These are phyloP conservation scores for Cheilosia impressa DNA, from an alignment of 2,888 invertebrate species.

Conservation along the genomic window DNA sequence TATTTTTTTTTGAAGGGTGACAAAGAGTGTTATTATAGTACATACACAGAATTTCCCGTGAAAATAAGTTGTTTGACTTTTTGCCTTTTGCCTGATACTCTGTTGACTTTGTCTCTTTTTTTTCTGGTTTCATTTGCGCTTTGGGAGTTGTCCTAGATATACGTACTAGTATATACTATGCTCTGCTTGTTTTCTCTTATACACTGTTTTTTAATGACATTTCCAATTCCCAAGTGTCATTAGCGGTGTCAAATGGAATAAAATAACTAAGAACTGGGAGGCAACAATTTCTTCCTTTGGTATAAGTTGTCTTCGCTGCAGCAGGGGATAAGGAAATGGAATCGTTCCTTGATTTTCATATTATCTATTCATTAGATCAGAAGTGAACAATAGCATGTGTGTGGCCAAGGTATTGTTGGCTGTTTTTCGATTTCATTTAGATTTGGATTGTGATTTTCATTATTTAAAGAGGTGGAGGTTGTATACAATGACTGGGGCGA, in stretches of 20 bases:
- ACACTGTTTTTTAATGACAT: constrained; percentile 38
- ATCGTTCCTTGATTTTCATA: constrained; percentile 51
- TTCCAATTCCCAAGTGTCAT: constrained; percentile 51
- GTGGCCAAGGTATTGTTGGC: neutral
- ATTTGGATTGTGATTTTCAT: constrained; percentile 64
- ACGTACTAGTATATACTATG: neutral
- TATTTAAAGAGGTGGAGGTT: constrained; percentile 37
- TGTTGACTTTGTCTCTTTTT: constrained; percentile 20
- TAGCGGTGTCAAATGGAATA: constrained; percentile 54
- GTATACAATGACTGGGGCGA: constrained; percentile 50
- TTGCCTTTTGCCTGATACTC: constrained; percentile 33
- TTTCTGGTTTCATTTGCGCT: constrained; percentile 11
- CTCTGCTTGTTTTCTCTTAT: neutral
- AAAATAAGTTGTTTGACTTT: constrained; percentile 52
- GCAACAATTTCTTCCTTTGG: neutral
- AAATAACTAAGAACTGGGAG: constrained; percentile 40
- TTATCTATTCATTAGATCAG: constrained; percentile 65
- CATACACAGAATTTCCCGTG: constrained; percentile 35
- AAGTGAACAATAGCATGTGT: constrained; percentile 17
- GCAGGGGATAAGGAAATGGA: neutral
- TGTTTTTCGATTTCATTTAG: constrained; percentile 36
- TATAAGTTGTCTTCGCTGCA: neutral
- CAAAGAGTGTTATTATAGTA: constrained; percentile 57
- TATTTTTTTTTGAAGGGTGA: constrained; percentile 40
- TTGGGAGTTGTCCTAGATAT: constrained; percentile 31